These are phyloP conservation scores for Diarsia dahlii DNA, from an alignment of 2,888 invertebrate genomes.

Conservation along the genomic window DNA sequence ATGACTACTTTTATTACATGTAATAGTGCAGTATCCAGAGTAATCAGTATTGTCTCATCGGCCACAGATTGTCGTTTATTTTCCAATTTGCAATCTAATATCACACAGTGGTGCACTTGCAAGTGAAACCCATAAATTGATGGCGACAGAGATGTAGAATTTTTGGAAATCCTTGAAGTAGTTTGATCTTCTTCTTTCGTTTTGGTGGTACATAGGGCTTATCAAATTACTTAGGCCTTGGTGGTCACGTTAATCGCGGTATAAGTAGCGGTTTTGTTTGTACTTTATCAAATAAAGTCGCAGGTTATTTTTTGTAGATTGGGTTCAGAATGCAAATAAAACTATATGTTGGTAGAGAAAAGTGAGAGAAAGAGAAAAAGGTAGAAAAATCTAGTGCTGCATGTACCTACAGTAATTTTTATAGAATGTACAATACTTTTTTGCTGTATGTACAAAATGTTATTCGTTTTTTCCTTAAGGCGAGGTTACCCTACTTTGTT, in stretches of 20 bases:
- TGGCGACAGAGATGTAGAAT: constrained; percentile 34
- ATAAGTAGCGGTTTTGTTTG: background rate
- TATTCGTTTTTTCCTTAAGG: too few species aligned
- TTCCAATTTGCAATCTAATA: constrained; percentile 65
- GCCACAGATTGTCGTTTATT: constrained; percentile 70
- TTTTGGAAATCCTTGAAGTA: constrained; percentile 16
- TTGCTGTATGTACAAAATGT: too few species aligned
- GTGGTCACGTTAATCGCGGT: background rate
- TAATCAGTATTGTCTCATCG: constrained; percentile 51
- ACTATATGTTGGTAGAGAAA: background rate
- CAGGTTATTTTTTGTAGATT: background rate
- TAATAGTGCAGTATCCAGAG: background rate
- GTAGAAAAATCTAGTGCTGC: background rate
- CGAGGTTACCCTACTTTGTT: too few species aligned
- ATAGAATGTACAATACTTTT: too few species aligned
- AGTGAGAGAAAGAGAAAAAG: background rate
- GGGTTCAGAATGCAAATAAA: background rate
- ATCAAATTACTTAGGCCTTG: background rate
- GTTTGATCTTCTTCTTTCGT: background rate
- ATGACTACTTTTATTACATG: constrained; percentile 21
- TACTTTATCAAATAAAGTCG: background rate
- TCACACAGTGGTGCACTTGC: constrained; percentile 64
- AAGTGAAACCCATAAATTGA: constrained; percentile 67
- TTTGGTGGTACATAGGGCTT: background rate
- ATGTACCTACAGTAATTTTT: background rate